Evolutionary conservation across 2,113 vertebrate species (phyloP).

Genomic region (Xyrauchen texanus): DNA sequence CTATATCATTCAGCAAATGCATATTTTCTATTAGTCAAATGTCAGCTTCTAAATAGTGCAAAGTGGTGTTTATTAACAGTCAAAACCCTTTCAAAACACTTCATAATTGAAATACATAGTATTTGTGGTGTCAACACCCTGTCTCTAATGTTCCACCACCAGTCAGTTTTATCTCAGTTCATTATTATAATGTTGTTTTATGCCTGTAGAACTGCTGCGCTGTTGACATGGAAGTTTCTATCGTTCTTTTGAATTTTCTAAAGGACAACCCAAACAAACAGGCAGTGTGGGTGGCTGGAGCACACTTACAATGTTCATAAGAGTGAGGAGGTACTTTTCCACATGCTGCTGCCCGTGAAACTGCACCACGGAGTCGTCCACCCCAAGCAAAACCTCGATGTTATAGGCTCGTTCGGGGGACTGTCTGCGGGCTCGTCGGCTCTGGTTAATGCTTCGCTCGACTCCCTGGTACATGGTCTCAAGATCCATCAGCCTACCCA

Average conservation of each 20-base stretch:
- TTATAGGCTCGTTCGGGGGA: slow-evolving; percentile 86
- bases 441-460: slow-evolving; percentile 77
- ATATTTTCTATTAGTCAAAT: too few species aligned
- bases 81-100: too few species aligned
- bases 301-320: slow-evolving; percentile 98
- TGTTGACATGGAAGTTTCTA: not conserved
- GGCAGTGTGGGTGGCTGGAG: slow-evolving; percentile 3
- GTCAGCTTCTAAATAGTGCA: too few species aligned
- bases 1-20: too few species aligned
- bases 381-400: slow-evolving; percentile 95
- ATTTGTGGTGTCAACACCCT: slow-evolving; percentile 47
- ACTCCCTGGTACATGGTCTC: slow-evolving; percentile 75
- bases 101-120: too few species aligned
- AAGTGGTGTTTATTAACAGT: too few species aligned
- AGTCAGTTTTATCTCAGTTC: slow-evolving; percentile 36
- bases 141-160: not conserved
- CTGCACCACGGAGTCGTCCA: slow-evolving; percentile 94
- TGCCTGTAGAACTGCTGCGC: not conserved
- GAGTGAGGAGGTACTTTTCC: slow-evolving; percentile 94
- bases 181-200: slow-evolving; percentile 19
- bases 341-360: slow-evolving; percentile 93
- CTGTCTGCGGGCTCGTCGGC: slow-evolving; percentile 80
- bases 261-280: slow-evolving; percentile 16
- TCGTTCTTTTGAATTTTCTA: slow-evolving; percentile 17
- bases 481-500: slow-evolving; percentile 75